phyloP scores from a whole-genome alignment of 2,888 invertebrate species.

The Phyllotreta striolata region DNA sequence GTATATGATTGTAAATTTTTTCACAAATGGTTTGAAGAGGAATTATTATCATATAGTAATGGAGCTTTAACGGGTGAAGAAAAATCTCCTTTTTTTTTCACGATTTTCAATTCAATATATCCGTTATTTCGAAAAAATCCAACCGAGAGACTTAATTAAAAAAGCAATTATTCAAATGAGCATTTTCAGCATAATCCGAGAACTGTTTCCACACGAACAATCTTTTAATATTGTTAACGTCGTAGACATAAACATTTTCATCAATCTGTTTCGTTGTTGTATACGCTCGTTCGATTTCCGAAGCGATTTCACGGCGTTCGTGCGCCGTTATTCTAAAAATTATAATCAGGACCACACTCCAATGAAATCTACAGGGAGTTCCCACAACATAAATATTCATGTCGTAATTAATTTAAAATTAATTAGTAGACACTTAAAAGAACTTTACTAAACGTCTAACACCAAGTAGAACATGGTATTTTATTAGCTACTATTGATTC shows the following conservation, averaged over 20 bases:
- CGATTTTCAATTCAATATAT: neutral
- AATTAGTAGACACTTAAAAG: too few species aligned
- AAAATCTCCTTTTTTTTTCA: too few species aligned
- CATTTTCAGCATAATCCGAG: too few species aligned
- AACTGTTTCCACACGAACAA: too few species aligned
- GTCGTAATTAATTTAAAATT: too few species aligned
- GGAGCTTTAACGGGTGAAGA: too few species aligned
- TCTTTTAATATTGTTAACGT: slow-evolving; percentile 10
- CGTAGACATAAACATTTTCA: slow-evolving; percentile 12
- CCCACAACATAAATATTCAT: too few species aligned
- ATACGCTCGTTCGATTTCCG: slow-evolving; percentile 12
- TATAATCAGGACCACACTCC: slow-evolving; percentile 20
- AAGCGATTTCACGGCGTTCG: slow-evolving; percentile 16
- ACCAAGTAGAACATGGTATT: too few species aligned
- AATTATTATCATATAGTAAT: neutral
- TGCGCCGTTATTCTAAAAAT: slow-evolving; percentile 21
- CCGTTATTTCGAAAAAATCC: neutral
- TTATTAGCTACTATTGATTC: too few species aligned
- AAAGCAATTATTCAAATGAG: slow-evolving; percentile 6
- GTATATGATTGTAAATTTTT: slow-evolving; percentile 13
- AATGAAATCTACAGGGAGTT: slow-evolving; percentile 5
- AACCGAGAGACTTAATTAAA: neutral
- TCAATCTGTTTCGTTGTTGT: slow-evolving; percentile 13
- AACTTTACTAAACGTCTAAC: too few species aligned
- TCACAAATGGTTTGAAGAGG: slow-evolving; percentile 11